phyloP scores from a whole-genome alignment of 2,113 vertebrate species.

The Forbesichthys agassizii region DNA sequence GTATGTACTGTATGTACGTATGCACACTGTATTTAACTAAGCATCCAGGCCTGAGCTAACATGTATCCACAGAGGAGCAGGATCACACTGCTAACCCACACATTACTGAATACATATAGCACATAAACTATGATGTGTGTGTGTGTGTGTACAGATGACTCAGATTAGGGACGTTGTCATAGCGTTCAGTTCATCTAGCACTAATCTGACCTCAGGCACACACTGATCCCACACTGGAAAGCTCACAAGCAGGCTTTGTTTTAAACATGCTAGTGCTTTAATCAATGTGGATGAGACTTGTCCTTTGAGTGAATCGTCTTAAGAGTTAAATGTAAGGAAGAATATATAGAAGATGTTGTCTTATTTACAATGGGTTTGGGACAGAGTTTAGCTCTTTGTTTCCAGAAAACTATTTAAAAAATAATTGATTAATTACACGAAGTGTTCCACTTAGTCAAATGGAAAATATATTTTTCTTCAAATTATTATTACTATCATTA shows the following conservation, averaged over 20 bases:
- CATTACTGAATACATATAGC: conserved; percentile 32
- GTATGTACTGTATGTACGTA: not conserved
- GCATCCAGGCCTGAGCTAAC: not conserved
- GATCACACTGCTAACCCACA: not conserved
- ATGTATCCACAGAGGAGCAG: conserved; percentile 8
- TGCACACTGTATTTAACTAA: not conserved
- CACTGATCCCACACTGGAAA: conserved; percentile 44
- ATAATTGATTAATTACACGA: not conserved
- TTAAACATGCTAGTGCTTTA: conserved; percentile 43
- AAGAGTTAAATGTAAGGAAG: conserved; percentile 11
- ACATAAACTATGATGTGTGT: conserved; percentile 28
- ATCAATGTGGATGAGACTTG: conserved; percentile 46
- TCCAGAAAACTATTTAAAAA: conserved; percentile 17
- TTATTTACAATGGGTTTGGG: too few relatives aligned
- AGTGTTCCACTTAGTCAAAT: too few relatives aligned
- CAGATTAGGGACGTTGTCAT: conserved; percentile 57
- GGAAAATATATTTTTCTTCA: too few relatives aligned
- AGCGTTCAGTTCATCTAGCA: conserved; percentile 53
- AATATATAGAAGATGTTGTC: not conserved
- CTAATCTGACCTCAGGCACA: conserved; percentile 52
- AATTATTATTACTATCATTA: too few relatives aligned
- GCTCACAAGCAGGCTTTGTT: conserved; percentile 49
- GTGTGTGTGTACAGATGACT: conserved; percentile 45
- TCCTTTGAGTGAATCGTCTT: conserved; percentile 31
- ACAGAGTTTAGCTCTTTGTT: not conserved